A percentile compares a stretch with the other conserved stretches of the same genome.
phyloP scores from a whole-genome alignment of 2,797 vertebrate species.

The Catostomus latipinnis region DNA sequence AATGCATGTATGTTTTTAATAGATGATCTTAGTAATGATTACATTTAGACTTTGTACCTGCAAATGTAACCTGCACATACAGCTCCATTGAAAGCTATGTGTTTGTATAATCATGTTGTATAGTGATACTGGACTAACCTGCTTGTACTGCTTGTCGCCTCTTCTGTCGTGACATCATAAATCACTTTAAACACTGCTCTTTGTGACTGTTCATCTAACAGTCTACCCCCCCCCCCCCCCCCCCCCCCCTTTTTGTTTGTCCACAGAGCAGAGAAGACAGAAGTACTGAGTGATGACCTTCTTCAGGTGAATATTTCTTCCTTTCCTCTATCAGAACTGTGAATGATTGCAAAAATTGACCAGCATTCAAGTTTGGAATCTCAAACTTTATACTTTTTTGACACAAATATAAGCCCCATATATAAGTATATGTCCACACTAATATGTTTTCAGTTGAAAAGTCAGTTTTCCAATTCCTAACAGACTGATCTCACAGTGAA shows the following conservation, averaged over 20 bases:
- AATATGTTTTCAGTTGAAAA: too few species aligned
- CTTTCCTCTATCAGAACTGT: neutral
- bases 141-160: neutral
- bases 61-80: too few species aligned
- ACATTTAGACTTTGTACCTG: too few species aligned
- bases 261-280: conserved; percentile 93
- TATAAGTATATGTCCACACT: too few species aligned
- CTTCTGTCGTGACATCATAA: neutral
- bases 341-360: neutral
- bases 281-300: conserved; percentile 95
- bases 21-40: neutral
- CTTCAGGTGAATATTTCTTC: conserved; percentile 82
- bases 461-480: too few species aligned
- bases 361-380: too few species aligned
- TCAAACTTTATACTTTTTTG: too few species aligned
- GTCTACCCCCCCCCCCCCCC: conserved; percentile 29
- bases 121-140: conserved; percentile 17
- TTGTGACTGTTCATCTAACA: conserved; percentile 28
- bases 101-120: neutral
- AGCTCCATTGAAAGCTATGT: neutral
- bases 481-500: too few species aligned
- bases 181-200: neutral
- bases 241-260: conserved; percentile 43
- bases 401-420: too few species aligned
- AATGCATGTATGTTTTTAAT: neutral